Evolutionary conservation across 2,797 vertebrate species (phyloP), one percentile per base, ranked within the genome.

Genomic region (Gallinago stenura): DNA sequence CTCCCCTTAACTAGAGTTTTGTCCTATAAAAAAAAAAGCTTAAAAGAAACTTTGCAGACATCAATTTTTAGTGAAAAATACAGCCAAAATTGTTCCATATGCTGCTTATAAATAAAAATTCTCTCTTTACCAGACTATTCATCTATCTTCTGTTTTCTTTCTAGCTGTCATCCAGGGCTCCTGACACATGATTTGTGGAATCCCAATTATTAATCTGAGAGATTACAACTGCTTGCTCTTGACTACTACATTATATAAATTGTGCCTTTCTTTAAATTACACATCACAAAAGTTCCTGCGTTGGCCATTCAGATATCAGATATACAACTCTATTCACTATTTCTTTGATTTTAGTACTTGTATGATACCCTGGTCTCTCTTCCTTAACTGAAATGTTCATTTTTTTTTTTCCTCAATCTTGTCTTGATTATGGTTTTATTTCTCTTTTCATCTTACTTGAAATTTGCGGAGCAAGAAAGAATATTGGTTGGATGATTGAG

Each of bases 21-120:
- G 41, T 56, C 12, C 16, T 37, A 17, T 12, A 53, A 69, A 93
- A 26, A 61, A 70, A 50, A 70, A 50, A 76, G 7, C 37, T 90
- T 68, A 91, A 86, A 75, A 78, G 28, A 54, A 86, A 83, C 13
- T 61, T 86, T 90, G 41, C 21, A 90, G 33, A 57, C 43, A 76
- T 68, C 31, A 60, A 19, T 77, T 84, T 80, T 77, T 31, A 21
- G 12, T 31, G 41, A 76, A 87, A 95, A 91, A 66, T 6, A 56
- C 5, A 65, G 39, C 21, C 58, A 62, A 78, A 95, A 60, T 19
- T 54, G 37, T 39, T 70, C 83, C 35, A 46, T 79, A 66, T 39
- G 25, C 45, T 84, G 28, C 12, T 66, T 87, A 87, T 51, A 94
- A 93, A 95, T 71, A 86, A 79, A 80, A 95, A 83, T 24, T 92